Percentiles rank a stretch among this genome's conserved stretches.
Evolutionary conservation across 2,797 vertebrate species (phyloP).

Genomic region (Hoplostethus atlanticus): DNA sequence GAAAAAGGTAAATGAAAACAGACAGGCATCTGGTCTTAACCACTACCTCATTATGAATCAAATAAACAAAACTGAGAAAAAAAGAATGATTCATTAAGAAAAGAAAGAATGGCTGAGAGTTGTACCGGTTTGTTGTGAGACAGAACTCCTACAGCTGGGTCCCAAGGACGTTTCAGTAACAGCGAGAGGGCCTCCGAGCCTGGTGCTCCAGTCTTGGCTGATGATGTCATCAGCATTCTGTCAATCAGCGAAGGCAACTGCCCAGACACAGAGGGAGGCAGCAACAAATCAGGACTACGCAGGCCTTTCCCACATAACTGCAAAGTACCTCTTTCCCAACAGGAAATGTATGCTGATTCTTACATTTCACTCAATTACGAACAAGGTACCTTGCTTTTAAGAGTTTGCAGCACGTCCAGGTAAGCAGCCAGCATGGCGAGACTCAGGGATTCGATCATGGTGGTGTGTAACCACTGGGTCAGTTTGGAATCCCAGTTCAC

Average conservation of each 20-base stretch:
- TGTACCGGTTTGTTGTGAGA: conserved; percentile 97
- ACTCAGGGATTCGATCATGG: conserved; percentile 94
- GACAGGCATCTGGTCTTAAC: not conserved
- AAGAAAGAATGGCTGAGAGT: not conserved
- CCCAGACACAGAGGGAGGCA: conserved; percentile 30
- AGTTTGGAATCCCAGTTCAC: conserved; percentile 96
- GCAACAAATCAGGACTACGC: conserved; percentile 3
- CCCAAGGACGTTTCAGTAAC: conserved; percentile 97
- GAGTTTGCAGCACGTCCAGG: conserved; percentile 96
- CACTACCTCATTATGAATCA: not conserved
- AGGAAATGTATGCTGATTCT: conserved; percentile 2
- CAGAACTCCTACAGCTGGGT: conserved; percentile 95
- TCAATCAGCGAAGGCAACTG: conserved; percentile 96
- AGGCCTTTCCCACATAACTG: not conserved
- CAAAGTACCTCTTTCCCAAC: not conserved
- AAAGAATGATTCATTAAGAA: not conserved
- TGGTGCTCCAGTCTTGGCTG: conserved; percentile 90
- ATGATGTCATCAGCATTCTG: conserved; percentile 93
- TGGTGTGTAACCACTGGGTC: conserved; percentile 96
- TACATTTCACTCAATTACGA: not conserved
- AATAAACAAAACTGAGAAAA: not conserved
- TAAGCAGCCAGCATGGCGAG: conserved; percentile 96
- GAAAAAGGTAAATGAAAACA: conserved; percentile 44
- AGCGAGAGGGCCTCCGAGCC: conserved; percentile 95
- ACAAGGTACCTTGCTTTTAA: conserved; percentile 94